A percentile compares a stretch with the other conserved stretches of the same genome.
These are phyloP conservation scores for Climacteris rufus DNA, from an alignment of 2,113 vertebrate species.

Conservation along the genomic window DNA sequence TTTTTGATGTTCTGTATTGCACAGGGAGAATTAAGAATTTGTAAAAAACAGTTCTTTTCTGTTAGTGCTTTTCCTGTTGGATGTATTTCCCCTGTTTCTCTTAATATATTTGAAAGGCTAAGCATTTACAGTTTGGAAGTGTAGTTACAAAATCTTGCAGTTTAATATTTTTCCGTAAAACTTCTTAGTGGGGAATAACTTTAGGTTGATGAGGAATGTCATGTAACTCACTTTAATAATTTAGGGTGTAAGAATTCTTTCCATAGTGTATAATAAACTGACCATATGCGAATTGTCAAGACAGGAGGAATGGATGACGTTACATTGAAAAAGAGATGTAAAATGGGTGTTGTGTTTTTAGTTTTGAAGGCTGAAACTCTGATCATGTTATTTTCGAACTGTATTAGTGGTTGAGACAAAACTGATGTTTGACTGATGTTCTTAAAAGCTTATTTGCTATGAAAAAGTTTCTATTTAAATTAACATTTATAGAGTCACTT, in stretches of 20 bases:
- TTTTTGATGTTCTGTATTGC: slow-evolving; percentile 29
- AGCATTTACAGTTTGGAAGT: background rate
- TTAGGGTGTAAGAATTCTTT: background rate
- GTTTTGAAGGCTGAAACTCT: background rate
- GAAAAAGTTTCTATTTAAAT: background rate
- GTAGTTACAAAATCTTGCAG: background rate
- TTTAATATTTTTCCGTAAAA: background rate
- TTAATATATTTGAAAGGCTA: background rate
- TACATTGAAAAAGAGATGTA: background rate
- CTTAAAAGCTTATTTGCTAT: background rate
- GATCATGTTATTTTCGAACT: background rate
- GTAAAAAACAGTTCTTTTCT: background rate
- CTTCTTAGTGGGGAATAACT: background rate
- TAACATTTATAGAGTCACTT: background rate
- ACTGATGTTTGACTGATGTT: background rate
- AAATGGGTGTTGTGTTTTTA: background rate
- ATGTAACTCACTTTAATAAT: background rate
- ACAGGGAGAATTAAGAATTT: background rate
- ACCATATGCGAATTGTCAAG: background rate
- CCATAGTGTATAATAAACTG: background rate
- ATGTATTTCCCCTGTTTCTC: background rate
- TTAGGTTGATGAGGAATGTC: background rate
- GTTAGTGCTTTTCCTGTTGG: background rate
- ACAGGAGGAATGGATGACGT: background rate
- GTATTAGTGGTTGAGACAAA: background rate